Percentiles rank a stretch among this genome's conserved stretches.
phyloP scores from a whole-genome alignment of 2,888 invertebrate genomes.

The Romanomermis culicivorax region DNA sequence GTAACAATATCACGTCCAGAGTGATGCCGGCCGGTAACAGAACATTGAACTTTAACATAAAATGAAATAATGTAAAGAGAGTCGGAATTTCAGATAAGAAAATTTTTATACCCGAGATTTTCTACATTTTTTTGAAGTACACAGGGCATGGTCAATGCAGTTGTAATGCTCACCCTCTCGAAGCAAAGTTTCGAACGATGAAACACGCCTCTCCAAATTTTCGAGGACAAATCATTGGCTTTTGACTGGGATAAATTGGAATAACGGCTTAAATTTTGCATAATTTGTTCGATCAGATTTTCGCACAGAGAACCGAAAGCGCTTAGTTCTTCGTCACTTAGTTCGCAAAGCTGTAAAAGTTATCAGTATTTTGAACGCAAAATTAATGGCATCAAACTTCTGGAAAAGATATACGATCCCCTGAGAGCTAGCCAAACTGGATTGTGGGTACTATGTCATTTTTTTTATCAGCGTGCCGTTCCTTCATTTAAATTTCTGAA shows the following conservation, averaged over 20 bases:
- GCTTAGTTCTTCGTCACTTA: neutral
- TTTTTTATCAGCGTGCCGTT: too few species aligned
- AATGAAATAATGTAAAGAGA: too few species aligned
- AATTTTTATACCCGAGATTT: too few species aligned
- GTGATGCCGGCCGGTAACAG: slow-evolving; percentile 56
- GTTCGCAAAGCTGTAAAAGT: neutral
- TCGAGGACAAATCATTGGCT: neutral
- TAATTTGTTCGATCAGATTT: neutral
- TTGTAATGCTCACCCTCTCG: slow-evolving; percentile 2
- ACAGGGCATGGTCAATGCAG: too few species aligned
- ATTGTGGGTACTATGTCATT: too few species aligned
- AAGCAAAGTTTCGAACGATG: neutral
- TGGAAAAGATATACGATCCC: too few species aligned
- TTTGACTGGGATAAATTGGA: neutral
- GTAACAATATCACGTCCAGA: slow-evolving; percentile 48
- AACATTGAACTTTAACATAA: slow-evolving; percentile 26
- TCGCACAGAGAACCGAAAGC: neutral
- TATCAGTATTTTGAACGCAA: neutral
- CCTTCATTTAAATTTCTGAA: too few species aligned
- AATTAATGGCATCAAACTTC: too few species aligned
- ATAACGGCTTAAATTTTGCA: neutral
- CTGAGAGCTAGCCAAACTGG: too few species aligned
- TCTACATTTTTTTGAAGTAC: too few species aligned
- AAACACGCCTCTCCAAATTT: neutral
- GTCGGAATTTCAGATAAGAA: too few species aligned